Conservation (phyloP, 2,888 invertebrate genomes). For the Caenorhabditis afra region DNA sequence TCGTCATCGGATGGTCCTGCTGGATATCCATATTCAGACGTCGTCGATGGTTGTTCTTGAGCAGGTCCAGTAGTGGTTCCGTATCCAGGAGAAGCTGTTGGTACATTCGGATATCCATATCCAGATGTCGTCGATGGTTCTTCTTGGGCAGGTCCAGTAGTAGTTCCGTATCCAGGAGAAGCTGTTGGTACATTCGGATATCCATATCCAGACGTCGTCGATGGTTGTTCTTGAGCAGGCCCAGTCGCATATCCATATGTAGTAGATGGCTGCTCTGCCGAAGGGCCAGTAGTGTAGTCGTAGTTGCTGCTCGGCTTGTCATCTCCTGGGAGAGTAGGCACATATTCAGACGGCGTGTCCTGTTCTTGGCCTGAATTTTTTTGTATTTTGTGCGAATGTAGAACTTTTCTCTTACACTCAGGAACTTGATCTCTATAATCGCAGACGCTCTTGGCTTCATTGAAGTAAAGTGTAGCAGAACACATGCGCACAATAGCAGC, state of each 20-base stretch:
- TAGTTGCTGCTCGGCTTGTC: not conserved
- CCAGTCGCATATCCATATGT: constrained; percentile 1
- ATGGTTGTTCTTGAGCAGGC: not conserved
- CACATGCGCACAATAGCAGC: constrained; percentile 34
- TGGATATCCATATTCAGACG: constrained; percentile 3
- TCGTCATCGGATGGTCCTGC: too few relatives aligned
- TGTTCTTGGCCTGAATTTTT: constrained; percentile 8
- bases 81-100: constrained; percentile 1
- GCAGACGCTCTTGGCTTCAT: constrained; percentile 8
- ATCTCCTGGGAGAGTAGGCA: constrained; percentile 11
- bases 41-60: not conserved
- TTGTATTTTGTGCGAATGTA: too few relatives aligned
- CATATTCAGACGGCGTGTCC: constrained; percentile 1
- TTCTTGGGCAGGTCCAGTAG: not conserved
- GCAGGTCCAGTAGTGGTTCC: not conserved
- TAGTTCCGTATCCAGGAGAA: not conserved
- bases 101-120: constrained; percentile 9
- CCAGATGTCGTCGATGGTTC: not conserved
- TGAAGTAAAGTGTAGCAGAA: constrained; percentile 35
- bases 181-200: not conserved
- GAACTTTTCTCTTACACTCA: constrained; percentile 28
- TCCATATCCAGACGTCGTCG: constrained; percentile 2
- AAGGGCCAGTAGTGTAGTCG: not conserved
- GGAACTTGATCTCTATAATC: constrained; percentile 28
- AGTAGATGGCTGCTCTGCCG: constrained; percentile 7